phyloP scores from a whole-genome alignment of 2,888 invertebrate species.

The Hyppa rectilinea region DNA sequence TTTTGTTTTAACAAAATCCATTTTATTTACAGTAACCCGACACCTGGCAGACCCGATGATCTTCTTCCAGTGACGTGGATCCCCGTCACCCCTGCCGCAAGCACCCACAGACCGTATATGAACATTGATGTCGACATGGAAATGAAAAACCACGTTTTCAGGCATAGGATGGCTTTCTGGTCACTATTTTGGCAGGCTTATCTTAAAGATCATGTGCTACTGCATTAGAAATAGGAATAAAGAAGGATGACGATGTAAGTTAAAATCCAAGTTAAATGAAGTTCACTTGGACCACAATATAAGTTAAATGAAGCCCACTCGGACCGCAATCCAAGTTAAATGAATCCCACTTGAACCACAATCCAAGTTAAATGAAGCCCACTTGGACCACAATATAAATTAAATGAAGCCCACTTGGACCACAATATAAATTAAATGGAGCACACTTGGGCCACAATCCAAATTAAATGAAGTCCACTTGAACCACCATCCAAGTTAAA shows the following conservation, averaged over 20 bases:
- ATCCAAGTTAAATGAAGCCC: too few relatives aligned
- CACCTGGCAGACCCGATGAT: conserved; percentile 64
- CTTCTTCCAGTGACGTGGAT: conserved; percentile 75
- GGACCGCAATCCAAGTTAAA: too few relatives aligned
- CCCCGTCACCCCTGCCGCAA: conserved; percentile 65
- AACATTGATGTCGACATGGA: conserved; percentile 71
- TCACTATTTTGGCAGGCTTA: conserved; percentile 71
- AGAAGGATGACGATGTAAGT: neutral
- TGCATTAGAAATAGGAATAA: conserved; percentile 15
- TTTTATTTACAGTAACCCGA: conserved; percentile 76
- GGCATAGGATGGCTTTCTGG: conserved; percentile 76
- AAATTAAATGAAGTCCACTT: too few relatives aligned
- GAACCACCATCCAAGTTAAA: too few relatives aligned
- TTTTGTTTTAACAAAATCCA: neutral
- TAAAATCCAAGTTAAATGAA: too few relatives aligned
- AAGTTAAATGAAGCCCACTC: too few relatives aligned
- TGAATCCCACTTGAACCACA: too few relatives aligned
- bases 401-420: too few relatives aligned
- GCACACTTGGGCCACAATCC: too few relatives aligned
- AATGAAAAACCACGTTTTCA: conserved; percentile 68
- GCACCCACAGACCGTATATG: conserved; percentile 67
- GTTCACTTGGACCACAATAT: neutral
- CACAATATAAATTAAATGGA: too few relatives aligned
- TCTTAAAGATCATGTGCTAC: conserved; percentile 60
- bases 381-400: too few relatives aligned